Evolutionary conservation across 2,797 vertebrate genomes (phyloP).

Genomic region (Staurois parvus): DNA sequence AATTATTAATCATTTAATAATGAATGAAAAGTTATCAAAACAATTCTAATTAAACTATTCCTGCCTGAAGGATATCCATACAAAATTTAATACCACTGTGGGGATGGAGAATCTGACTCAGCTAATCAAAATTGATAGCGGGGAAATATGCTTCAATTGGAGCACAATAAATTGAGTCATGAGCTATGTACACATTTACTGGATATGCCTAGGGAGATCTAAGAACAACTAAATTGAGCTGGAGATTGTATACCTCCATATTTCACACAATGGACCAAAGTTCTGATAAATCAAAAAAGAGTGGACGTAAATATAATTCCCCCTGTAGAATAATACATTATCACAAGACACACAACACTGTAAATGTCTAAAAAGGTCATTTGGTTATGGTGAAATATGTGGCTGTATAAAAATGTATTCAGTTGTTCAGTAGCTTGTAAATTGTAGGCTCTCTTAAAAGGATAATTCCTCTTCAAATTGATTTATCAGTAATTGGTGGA

Average conservation of each 20-base stretch:
- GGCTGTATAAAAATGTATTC: background rate
- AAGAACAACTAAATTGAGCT: constrained; percentile 29
- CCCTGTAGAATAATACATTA: background rate
- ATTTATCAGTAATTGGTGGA: no score
- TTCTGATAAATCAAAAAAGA: constrained; percentile 19
- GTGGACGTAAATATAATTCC: background rate
- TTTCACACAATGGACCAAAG: constrained; percentile 27
- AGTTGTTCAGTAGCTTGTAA: background rate
- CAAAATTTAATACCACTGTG: constrained; percentile 48
- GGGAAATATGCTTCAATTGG: constrained; percentile 32
- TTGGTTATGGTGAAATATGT: background rate
- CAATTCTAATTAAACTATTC: constrained; percentile 62
- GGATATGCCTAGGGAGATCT: constrained; percentile 32
- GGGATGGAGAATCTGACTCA: constrained; percentile 22
- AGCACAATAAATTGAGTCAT: constrained; percentile 50
- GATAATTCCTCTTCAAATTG: background rate
- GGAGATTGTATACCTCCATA: constrained; percentile 20
- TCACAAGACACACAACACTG: background rate
- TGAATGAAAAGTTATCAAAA: constrained; percentile 63
- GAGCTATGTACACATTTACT: constrained; percentile 40
- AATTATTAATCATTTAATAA: constrained; percentile 63
- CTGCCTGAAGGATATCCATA: constrained; percentile 54
- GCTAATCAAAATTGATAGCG: constrained; percentile 47
- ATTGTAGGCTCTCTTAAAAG: background rate
- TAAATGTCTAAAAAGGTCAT: background rate